Evolutionary conservation across 2,797 vertebrate genomes (phyloP).

Genomic region (Trematomus bernacchii): DNA sequence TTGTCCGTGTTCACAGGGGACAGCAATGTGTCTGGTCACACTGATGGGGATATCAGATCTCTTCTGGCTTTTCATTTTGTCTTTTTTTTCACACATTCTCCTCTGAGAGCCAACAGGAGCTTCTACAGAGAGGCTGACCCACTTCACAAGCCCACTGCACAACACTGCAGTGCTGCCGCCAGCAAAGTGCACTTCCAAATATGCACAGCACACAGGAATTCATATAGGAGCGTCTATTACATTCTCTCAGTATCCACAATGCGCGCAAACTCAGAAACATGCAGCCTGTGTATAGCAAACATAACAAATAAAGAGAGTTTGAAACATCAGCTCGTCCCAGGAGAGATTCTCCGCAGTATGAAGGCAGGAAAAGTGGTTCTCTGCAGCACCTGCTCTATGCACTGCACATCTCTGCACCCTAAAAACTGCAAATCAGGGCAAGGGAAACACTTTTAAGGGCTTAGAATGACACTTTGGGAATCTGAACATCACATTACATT

Average conservation of each 20-base stretch:
- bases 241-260: slow-evolving; percentile 32
- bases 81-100: slow-evolving; percentile 23
- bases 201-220: slow-evolving; percentile 40
- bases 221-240: slow-evolving; percentile 32
- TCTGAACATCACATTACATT: neutral
- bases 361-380: slow-evolving; percentile 20
- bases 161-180: slow-evolving; percentile 62
- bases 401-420: slow-evolving; percentile 15
- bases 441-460: slow-evolving; percentile 2
- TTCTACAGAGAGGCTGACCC: slow-evolving; percentile 69
- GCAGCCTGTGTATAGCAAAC: slow-evolving; percentile 24
- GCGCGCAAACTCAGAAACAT: slow-evolving; percentile 22
- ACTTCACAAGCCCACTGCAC: slow-evolving; percentile 69
- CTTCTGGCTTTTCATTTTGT: slow-evolving; percentile 38
- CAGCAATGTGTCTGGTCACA: slow-evolving; percentile 36
- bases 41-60: slow-evolving; percentile 38
- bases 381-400: slow-evolving; percentile 46
- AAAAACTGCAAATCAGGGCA: slow-evolving; percentile 7
- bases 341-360: slow-evolving; percentile 47
- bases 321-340: slow-evolving; percentile 40
- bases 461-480: neutral
- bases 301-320: slow-evolving; percentile 33
- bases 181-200: slow-evolving; percentile 59
- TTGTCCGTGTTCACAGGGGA: slow-evolving; percentile 31
- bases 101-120: slow-evolving; percentile 58